Base-by-base conservation (phyloP, 2,113 vertebrate species). In the Sceloporus undulatus region DNA sequence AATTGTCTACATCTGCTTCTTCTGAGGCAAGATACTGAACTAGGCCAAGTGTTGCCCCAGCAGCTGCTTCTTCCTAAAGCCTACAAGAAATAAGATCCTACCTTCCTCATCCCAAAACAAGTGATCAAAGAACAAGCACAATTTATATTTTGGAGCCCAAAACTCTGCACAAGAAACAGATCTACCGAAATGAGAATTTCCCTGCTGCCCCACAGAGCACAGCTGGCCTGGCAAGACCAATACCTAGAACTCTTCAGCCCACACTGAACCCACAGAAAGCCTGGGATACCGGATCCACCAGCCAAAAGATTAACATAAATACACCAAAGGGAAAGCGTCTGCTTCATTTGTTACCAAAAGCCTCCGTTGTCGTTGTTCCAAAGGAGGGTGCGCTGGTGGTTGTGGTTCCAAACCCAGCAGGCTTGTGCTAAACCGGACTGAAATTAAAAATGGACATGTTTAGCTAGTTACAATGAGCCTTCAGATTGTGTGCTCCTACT, bases 321-420 rank as follows among this genome's bases (percentile, higher is more conserved):
- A 94, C 91, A 97, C 98, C 97, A 98, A 96, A 83, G 86, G 96
- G 82, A 97, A 97, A 52, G 97, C 95, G 95, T 97, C 96, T 93
- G 96, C 94, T 92, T 4, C 97, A 96, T 91, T 98, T 97, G 94
- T 97, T 98, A 91, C 98, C 98, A 54, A 99, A 99, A 88, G 99
- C 97, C 54, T 98, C 97, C 83, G 96, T 97, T 4, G 98, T 97
- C 40, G 95, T 96, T 56, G 97, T 97, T 16, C 99, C 99, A 65
- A 99, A 99, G 0, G 98, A 98, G 2, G 98, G 96, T 10, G 98
- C 98, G 3, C 98, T 99, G 90, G 99, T 99, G 7, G 98, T 99
- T 87, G 98, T 98, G 94, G 98, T 95, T 88, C 98, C 99, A 84
- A 99, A 99, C 48, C 97, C 97, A 4, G 98, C 94, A 2, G 98